phyloP scores from a whole-genome alignment of 1,140 invertebrate genomes.

The Drosophila varians region DNA sequence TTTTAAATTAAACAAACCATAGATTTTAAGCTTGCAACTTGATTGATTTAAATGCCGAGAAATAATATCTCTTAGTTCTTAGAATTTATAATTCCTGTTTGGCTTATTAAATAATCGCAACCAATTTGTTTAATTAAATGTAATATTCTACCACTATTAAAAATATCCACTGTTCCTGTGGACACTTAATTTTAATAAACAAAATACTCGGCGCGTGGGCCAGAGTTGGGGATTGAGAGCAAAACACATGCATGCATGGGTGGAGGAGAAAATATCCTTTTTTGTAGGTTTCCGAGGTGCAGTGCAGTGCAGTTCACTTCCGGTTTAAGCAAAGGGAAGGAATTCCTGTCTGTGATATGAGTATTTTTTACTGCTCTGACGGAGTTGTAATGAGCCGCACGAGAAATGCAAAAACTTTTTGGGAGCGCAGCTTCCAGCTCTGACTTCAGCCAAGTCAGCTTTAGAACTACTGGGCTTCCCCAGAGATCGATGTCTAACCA shows the following conservation, averaged over 20 bases:
- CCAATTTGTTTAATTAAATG: background rate
- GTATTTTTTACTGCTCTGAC: slow-evolving; percentile 47
- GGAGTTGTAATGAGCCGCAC: slow-evolving; percentile 75
- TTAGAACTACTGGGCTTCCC: slow-evolving; percentile 34
- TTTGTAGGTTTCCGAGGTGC: background rate
- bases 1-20: too few species aligned
- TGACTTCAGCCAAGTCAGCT: slow-evolving; percentile 41
- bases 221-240: background rate
- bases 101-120: background rate
- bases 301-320: background rate
- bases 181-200: slow-evolving; percentile 80
- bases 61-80: too few species aligned
- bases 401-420: slow-evolving; percentile 74
- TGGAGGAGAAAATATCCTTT: background rate
- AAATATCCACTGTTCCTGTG: slow-evolving; percentile 31
- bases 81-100: too few species aligned
- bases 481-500: slow-evolving; percentile 73
- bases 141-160: background rate
- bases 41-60: too few species aligned
- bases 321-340: slow-evolving; percentile 10
- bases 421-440: slow-evolving; percentile 42
- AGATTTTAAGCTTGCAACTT: too few species aligned
- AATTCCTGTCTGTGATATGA: slow-evolving; percentile 37
- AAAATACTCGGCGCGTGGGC: slow-evolving; percentile 65
- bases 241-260: background rate